These are phyloP conservation scores for Acleris sparsana DNA, from an alignment of 2,888 invertebrate species.

Conservation along the genomic window DNA sequence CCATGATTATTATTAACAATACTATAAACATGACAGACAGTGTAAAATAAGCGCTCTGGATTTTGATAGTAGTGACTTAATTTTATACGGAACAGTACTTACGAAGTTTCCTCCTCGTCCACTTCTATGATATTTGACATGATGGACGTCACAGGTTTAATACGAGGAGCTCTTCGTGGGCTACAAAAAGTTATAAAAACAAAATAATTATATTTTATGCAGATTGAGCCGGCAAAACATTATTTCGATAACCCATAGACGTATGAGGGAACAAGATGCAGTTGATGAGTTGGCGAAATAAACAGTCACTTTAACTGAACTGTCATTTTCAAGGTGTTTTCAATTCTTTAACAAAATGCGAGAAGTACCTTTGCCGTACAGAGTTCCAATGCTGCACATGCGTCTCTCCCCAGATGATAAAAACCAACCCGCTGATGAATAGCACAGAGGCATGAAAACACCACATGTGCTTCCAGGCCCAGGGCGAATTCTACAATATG, in stretches of 20 bases:
- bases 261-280: no score
- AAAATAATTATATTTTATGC: background rate
- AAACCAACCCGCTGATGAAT: slow-evolving; percentile 63
- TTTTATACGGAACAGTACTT: slow-evolving; percentile 35
- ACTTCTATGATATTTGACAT: slow-evolving; percentile 75
- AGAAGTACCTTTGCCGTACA: slow-evolving; percentile 43
- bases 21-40: no score
- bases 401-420: slow-evolving; percentile 71
- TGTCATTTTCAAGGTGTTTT: no score
- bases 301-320: no score
- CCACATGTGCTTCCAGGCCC: slow-evolving; percentile 74
- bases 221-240: background rate
- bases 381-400: slow-evolving; percentile 70
- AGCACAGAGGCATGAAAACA: slow-evolving; percentile 69
- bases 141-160: slow-evolving; percentile 53
- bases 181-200: slow-evolving; percentile 44
- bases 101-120: slow-evolving; percentile 63
- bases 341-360: background rate
- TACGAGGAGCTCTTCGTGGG: slow-evolving; percentile 44
- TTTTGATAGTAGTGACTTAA: no score
- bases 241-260: no score
- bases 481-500: slow-evolving; percentile 55
- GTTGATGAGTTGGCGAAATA: no score
- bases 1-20: no score
- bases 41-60: no score